Conservation (phyloP, 2,888 invertebrate genomes). For the Tinea semifulvella region DNA sequence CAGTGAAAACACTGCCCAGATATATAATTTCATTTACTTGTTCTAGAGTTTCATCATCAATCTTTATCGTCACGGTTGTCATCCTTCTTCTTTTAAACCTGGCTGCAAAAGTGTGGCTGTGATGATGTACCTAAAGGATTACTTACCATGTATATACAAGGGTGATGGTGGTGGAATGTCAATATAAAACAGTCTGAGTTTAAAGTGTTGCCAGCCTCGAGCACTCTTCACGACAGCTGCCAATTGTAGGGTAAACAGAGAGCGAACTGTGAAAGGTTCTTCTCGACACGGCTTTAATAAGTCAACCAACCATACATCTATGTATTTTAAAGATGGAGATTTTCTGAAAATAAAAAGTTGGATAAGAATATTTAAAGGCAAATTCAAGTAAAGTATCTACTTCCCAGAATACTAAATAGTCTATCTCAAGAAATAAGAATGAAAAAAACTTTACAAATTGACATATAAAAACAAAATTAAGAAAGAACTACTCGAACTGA, state of each 20-base stretch:
- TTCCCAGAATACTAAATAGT: no score
- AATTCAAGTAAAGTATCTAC: no score
- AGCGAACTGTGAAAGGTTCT: constrained; percentile 88
- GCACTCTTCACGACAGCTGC: constrained; percentile 96
- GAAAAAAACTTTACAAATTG: no score
- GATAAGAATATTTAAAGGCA: no score
- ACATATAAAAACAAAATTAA: no score
- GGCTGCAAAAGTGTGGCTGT: no score
- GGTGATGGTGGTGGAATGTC: constrained; percentile 27
- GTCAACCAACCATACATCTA: constrained; percentile 98
- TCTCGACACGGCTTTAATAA: constrained; percentile 80
- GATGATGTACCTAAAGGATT: no score
- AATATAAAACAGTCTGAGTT: constrained; percentile 88
- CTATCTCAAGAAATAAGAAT: no score
- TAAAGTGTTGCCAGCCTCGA: constrained; percentile 84
- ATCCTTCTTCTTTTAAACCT: not conserved
- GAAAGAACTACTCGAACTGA: no score
- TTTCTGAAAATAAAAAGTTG: constrained; percentile 49
- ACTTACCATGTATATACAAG: constrained; percentile 12
- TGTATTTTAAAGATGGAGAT: constrained; percentile 73
- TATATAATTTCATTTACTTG: no score
- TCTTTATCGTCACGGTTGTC: not conserved
- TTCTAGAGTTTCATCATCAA: no score
- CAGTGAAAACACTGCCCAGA: no score
- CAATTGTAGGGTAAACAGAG: constrained; percentile 95